These are phyloP conservation scores for Acanthurus lineatus DNA, from an alignment of 2,797 vertebrate genomes.

Conservation along the genomic window DNA sequence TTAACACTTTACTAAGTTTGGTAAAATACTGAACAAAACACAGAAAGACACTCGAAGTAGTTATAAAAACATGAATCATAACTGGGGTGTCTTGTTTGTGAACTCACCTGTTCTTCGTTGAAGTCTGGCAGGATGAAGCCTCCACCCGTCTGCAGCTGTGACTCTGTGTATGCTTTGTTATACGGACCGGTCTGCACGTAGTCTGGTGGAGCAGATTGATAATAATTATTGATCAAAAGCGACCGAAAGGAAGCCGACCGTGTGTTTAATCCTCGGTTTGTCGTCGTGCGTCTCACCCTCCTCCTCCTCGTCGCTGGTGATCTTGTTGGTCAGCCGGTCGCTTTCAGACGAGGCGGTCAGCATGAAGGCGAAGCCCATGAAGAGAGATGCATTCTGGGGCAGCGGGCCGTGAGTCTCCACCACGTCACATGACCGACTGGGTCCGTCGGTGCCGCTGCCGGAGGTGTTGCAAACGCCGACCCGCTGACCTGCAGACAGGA, in stretches of 20 bases:
- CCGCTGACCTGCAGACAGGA: conserved; percentile 66
- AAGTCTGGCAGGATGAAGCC: conserved; percentile 95
- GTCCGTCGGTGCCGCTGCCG: conserved; percentile 85
- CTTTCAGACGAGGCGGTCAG: conserved; percentile 92
- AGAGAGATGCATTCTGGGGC: conserved; percentile 92
- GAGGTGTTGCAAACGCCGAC: conserved; percentile 84
- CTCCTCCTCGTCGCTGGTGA: conserved; percentile 86
- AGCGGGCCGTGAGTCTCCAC: conserved; percentile 89
- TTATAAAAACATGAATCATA: too few relatives aligned
- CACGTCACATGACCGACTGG: conserved; percentile 72
- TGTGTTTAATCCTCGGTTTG: background rate
- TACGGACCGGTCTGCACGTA: conserved; percentile 90
- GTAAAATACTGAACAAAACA: too few relatives aligned
- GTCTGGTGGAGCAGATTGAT: conserved; percentile 76
- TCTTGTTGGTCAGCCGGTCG: conserved; percentile 87
- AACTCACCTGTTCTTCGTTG: conserved; percentile 93
- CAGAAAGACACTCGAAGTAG: too few relatives aligned
- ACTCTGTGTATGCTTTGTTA: conserved; percentile 91
- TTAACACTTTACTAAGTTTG: too few relatives aligned
- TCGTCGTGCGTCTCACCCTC: conserved; percentile 48
- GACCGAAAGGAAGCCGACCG: fast-evolving
- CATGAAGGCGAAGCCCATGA: conserved; percentile 97
- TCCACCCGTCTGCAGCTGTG: conserved; percentile 93
- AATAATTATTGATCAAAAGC: background rate
- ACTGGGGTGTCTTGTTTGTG: background rate